Evolutionary conservation across 2,797 vertebrate species (phyloP).

Genomic region (Ibycter americanus): DNA sequence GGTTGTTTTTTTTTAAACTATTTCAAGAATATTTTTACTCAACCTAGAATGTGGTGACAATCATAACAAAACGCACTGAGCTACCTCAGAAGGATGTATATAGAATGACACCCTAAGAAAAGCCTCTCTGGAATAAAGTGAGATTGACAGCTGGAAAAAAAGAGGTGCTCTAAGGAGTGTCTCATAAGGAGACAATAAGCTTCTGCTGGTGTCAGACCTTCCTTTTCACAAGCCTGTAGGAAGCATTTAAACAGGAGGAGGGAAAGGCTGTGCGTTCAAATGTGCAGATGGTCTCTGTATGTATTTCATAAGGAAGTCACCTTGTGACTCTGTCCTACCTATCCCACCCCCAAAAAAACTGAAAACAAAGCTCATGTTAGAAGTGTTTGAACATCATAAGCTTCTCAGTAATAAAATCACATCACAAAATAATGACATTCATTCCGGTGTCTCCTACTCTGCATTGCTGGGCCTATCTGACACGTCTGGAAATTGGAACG

Average conservation of each 20-base stretch:
- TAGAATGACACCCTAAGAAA: neutral
- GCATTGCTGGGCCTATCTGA: neutral
- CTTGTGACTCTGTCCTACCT: neutral
- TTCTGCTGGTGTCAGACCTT: neutral
- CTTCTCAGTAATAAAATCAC: neutral
- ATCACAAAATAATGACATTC: neutral
- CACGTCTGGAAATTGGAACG: neutral
- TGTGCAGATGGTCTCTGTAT: neutral
- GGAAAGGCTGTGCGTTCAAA: neutral
- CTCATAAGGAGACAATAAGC: neutral
- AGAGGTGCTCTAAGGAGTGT: neutral
- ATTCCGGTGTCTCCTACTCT: neutral
- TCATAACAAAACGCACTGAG: neutral
- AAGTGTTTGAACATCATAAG: neutral
- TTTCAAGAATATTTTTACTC: neutral
- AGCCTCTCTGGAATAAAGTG: neutral
- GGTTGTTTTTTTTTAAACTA: neutral
- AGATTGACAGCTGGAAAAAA: neutral
- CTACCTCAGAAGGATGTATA: neutral
- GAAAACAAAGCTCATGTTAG: fast-evolving
- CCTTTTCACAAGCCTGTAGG: neutral
- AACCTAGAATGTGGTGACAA: neutral
- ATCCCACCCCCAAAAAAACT: neutral
- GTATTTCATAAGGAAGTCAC: neutral
- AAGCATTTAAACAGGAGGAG: neutral